phyloP scores from a whole-genome alignment of 1,140 invertebrate species.

The Asbolus verrucosus region DNA sequence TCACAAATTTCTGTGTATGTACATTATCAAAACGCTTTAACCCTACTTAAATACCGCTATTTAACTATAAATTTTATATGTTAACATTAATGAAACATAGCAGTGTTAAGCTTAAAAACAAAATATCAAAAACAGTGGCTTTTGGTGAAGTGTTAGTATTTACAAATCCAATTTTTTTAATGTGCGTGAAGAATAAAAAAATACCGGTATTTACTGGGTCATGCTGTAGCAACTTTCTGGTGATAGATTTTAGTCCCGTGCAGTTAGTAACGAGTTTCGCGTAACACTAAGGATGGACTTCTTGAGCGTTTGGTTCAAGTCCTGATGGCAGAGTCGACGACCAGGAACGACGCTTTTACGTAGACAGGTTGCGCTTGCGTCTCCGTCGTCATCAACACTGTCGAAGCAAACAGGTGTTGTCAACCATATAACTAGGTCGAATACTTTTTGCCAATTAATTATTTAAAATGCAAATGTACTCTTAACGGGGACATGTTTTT shows the following conservation, averaged over 20 bases:
- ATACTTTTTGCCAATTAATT: conserved; percentile 33
- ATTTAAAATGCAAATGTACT: conserved; percentile 16
- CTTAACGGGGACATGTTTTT: conserved; percentile 12
- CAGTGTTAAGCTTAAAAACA: conserved; percentile 7
- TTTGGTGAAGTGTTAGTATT: conserved; percentile 16
- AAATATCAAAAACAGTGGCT: conserved; percentile 3
- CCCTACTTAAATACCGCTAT: too few relatives aligned
- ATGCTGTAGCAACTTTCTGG: conserved; percentile 8
- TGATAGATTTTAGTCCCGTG: background rate
- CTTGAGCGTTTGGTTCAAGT: conserved; percentile 1
- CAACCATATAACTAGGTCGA: conserved; percentile 24
- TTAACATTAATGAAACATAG: background rate
- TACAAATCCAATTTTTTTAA: conserved; percentile 9
- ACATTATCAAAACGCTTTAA: too few relatives aligned
- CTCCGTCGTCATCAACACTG: conserved; percentile 2
- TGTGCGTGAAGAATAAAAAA: conserved; percentile 38
- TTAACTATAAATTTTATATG: too few relatives aligned
- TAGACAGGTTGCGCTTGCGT: conserved; percentile 33
- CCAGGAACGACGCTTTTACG: conserved; percentile 7
- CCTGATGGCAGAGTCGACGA: conserved; percentile 12
- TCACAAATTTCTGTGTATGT: too few relatives aligned
- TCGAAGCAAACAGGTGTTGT: conserved; percentile 35
- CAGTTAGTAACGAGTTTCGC: background rate
- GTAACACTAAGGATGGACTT: conserved; percentile 30
- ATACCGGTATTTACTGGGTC: conserved; percentile 44